A percentile compares a stretch with the other conserved stretches of the same genome.
Evolutionary conservation across 1,140 invertebrate species (phyloP).

Genomic region (Lepidostoma basale): DNA sequence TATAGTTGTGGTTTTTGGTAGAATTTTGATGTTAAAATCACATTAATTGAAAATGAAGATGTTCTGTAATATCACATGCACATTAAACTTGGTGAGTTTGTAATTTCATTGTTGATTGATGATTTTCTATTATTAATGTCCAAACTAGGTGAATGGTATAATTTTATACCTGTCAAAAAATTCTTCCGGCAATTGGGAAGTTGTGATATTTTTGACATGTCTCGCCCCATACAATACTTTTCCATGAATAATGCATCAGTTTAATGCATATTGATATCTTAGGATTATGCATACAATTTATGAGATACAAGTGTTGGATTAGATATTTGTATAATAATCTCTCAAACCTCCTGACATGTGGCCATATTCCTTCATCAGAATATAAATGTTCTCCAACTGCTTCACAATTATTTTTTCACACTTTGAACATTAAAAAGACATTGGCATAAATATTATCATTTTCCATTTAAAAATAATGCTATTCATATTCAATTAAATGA

Average conservation of each 20-base stretch:
- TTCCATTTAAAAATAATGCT: too few relatives aligned
- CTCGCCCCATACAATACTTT: not conserved
- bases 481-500: too few relatives aligned
- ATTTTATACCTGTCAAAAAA: constrained; percentile 27
- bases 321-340: not conserved
- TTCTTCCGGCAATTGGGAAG: not conserved
- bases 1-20: constrained; percentile 1
- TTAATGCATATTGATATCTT: not conserved
- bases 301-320: not conserved
- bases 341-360: not conserved
- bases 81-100: constrained; percentile 29
- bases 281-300: not conserved
- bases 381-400: too few relatives aligned
- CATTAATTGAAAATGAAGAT: constrained; percentile 36
- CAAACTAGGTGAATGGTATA: not conserved
- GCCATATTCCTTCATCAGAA: too few relatives aligned
- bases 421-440: too few relatives aligned
- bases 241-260: not conserved
- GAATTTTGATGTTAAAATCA: constrained; percentile 10
- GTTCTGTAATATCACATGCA: constrained; percentile 36
- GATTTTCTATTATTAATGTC: constrained; percentile 14
- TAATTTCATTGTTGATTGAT: not conserved
- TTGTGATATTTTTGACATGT: constrained; percentile 13
- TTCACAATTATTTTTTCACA: too few relatives aligned
- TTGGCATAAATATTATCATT: too few relatives aligned